Conservation (phyloP, 2,797 vertebrate species). For the Lerista edwardsae region DNA sequence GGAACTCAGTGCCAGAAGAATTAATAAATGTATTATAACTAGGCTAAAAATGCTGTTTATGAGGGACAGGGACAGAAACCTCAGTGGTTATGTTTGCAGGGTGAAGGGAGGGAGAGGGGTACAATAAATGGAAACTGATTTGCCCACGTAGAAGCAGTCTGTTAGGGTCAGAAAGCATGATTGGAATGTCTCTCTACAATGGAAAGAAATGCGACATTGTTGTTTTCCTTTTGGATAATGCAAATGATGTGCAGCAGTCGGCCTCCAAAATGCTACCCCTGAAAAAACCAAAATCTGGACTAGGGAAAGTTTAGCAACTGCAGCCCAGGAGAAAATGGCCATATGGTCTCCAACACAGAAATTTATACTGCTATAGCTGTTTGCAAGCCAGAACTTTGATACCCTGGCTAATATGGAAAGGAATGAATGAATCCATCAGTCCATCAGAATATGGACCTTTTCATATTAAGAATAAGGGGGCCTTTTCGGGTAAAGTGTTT, state of each 20-base stretch:
- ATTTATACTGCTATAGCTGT: background rate
- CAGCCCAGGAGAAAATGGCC: background rate
- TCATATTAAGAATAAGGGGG: too few relatives aligned
- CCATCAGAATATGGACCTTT: background rate
- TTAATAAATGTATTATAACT: background rate
- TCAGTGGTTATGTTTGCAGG: background rate
- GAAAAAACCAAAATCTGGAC: background rate
- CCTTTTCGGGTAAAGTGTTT: background rate
- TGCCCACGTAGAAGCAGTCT: background rate
- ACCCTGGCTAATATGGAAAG: background rate
- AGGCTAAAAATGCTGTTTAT: background rate
- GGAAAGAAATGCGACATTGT: background rate
- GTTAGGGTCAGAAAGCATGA: background rate
- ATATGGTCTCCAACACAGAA: background rate
- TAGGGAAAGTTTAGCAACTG: background rate
- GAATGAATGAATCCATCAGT: background rate
- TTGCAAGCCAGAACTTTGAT: background rate
- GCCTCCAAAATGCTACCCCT: background rate
- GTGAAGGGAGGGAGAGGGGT: background rate
- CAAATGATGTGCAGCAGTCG: background rate
- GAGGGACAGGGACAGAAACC: too few relatives aligned
- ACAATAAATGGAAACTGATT: background rate
- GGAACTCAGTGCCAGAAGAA: background rate
- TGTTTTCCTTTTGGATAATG: background rate
- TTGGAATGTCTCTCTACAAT: background rate